Evolutionary conservation across 1,140 invertebrate species (phyloP), one percentile per base, ranked within the genome.

Genomic region (Eumaeus atala): DNA sequence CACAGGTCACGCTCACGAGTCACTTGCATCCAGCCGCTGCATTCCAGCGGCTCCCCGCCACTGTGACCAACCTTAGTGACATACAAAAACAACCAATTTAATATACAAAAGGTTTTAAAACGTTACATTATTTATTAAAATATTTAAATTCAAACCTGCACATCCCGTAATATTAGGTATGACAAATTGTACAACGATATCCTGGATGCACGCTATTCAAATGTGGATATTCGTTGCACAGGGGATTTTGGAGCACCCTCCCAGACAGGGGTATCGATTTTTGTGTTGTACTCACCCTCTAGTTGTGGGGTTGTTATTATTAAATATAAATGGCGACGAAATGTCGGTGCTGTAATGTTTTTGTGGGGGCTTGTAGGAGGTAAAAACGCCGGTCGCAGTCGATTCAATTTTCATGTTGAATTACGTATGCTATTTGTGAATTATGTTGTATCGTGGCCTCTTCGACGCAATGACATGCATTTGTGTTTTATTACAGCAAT

Each of bases 321-420:
- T 77, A 79, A 79, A 79, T 79, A 77, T 79, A 75, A 74, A 77
- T 74, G 72, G 70, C 70, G 76, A 60, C 68, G 73, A 76, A 74
- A 76, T 74, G 66, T 72, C 64, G 71, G 49, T 53, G 34, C 48
- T 16, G 44, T 54, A 58, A 62, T 58, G 62, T 56, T 64, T 64
- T 64, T 61, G 53, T 51, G 48, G 48, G 51, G 47, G 59, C n/a
- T 28, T 28, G 40, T 14, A 16, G 14, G 14, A 2, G 35, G 35
- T 1, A 37, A 18, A 16, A 12, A 14, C 40, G 40, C 40, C n/a
- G n/a, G n/a, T 16, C 16, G 40, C 40, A 44, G 5, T 44, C 40
- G 9, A 9, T 16, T 16, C 40, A 44, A 44, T 44, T 44, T 44
- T 14, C 40, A 44, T 44, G 14, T 44, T 44, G 40, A 16, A 44